Base-by-base conservation (phyloP, 2,888 invertebrate species). In the Leptinotarsa haldemani region DNA sequence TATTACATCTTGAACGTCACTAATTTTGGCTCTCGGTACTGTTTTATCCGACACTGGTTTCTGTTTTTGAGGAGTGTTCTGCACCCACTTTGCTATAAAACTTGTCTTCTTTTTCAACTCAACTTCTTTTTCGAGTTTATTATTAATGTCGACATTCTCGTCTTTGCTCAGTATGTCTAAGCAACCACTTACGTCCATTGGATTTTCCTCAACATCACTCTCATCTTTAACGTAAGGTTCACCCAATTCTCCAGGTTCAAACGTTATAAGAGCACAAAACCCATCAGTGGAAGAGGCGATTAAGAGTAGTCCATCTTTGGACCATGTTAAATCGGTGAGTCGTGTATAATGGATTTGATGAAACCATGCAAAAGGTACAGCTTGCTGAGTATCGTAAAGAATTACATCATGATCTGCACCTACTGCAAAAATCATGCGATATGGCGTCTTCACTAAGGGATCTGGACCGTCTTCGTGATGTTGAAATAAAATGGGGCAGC, bases 301-400 rank as follows among this genome's bases (percentile, higher is more conserved):
- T 73, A 97, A 87, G 70, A 94, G 87, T 74, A 89, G 88, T 1
- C 96, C 97, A 88, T 97, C 94, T 15, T 89, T 88, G 0, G 96
- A 95, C 97, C 97, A 97, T 0, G 95, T 88, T n/a, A 97, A 83
- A 87, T 97, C 97, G 9, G 95, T 96, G 61, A 97, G 89, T 78
- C 95, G 90, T n/a, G 96, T 95, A 83, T 96, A 97, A 86, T 97
- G 97, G 79, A 97, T 94, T 84, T 96, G 94, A 30, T 94, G 92
- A 70, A 97, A 90, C 69, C 92, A 89, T 12, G 93, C 96, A 86
- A 97, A 92, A 0, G 97, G 97, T 52, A 90, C 88, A 4, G 88
- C 85, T 84, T 96, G 95, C 85, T 97, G 96, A 0, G 96, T 96
- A 84, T 97, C 97, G 84, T 96, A 97, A 56, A 97, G 88, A 72